Evolutionary conservation across 2,113 vertebrate species (phyloP), one percentile per base, ranked within the genome.

Genomic region (Perca schrenkii): DNA sequence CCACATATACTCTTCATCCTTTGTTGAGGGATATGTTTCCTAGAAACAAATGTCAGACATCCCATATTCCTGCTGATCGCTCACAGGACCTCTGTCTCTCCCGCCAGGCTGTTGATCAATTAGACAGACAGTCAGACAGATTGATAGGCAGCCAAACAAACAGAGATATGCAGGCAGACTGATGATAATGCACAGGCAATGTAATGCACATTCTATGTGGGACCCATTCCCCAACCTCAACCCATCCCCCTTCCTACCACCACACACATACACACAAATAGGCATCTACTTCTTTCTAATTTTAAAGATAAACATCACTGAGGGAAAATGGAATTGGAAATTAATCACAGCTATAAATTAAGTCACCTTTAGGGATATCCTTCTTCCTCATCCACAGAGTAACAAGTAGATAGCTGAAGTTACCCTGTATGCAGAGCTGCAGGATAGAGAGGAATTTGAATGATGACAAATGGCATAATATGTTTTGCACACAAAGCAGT

Each of bases 321-420:
- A 85, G 82, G 54, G 90, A 91, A 91, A 89, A 93, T 90, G 90
- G 86, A 94, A 94, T 91, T 87, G 90, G 90, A 94, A 93, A 94
- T 95, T 92, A 94, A 95, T 95, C 93, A 87, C 78, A 80, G 85
- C 89, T 84, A 88, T 93, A 94, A 94, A 94, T 91, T 78, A 89
- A 88, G 79, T 84, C 82, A 93, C 85, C 89, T 92, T 90, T 85
- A 43, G 87, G 84, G 86, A 60, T 81, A 64, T 92, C 53, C 83
- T 61, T 78, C 70, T 63, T 70, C 78, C 74, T 80, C 72, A 43
- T 81, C 56, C 77, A 13, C 63, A 25, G 76, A 73, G 82, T 88
- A 77, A 73, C 67, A 86, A 86, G 80, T 86, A 83, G 86, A 83
- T 63, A 77, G 84, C 77, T 57, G 63, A 62, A 73, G 88, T 80